phyloP scores from a whole-genome alignment of 64 coral and sea anemone genomes.

The Montipora foliosa region DNA sequence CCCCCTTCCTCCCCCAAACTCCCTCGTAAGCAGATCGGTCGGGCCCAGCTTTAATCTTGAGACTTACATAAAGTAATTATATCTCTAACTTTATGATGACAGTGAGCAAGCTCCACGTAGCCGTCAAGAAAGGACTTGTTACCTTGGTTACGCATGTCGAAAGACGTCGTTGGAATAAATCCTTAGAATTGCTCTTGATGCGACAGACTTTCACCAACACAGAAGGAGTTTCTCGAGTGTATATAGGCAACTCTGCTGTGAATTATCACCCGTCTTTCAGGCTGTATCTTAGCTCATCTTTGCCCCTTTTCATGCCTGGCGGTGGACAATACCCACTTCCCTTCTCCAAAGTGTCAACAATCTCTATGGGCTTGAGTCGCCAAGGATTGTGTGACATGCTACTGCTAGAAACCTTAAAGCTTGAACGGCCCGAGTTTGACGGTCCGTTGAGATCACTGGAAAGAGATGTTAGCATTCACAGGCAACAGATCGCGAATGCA shows the following conservation, averaged over 20 bases:
- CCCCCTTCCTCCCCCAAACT: no score
- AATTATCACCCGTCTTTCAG: conserved; percentile 85
- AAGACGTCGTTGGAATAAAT: conserved; percentile 68
- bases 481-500: conserved; percentile 82
- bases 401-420: conserved; percentile 63
- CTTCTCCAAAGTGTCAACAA: conserved; percentile 59
- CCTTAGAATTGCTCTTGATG: conserved; percentile 73
- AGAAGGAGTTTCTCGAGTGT: conserved; percentile 47
- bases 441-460: conserved; percentile 86
- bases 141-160: conserved; percentile 86
- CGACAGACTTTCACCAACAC: conserved; percentile 78
- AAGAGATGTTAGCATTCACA: conserved; percentile 80
- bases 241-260: conserved; percentile 77
- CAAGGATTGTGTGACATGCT: conserved; percentile 84
- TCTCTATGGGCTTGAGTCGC: conserved; percentile 82
- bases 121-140: conserved; percentile 76
- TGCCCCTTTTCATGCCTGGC: conserved; percentile 75
- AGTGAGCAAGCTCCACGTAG: conserved; percentile 85
- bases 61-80: no score
- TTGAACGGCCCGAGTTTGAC: conserved; percentile 94
- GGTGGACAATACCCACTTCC: conserved; percentile 65
- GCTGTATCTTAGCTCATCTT: conserved; percentile 78
- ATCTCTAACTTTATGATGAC: not conserved
- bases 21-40: no score
- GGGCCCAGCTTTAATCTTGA: no score